Conservation (phyloP, 2,113 vertebrate genomes). For the Lamprotornis superbus region DNA sequence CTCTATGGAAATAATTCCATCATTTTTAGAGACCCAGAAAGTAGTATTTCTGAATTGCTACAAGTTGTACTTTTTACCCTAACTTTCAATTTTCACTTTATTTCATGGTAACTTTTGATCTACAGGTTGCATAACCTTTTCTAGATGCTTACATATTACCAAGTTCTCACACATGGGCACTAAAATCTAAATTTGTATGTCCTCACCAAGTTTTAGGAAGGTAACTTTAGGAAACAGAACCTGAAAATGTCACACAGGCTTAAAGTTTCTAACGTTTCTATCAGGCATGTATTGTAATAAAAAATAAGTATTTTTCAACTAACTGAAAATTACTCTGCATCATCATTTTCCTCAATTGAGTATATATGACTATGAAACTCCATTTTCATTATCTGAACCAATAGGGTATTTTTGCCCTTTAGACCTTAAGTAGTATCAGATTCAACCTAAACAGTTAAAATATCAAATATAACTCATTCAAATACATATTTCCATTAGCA, state of each 20-base stretch:
- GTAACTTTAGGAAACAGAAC: neutral
- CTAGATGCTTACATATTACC: neutral
- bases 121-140: neutral
- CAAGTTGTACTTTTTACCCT: neutral
- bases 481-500: neutral
- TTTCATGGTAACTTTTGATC: neutral
- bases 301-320: neutral
- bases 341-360: neutral
- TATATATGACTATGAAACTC: neutral
- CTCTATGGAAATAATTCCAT: neutral
- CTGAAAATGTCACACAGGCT: neutral
- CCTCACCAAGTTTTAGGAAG: neutral
- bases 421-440: neutral
- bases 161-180: neutral
- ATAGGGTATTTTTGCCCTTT: neutral
- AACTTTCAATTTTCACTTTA: neutral
- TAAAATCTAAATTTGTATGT: neutral
- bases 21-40: neutral
- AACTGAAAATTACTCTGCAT: neutral
- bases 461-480: neutral
- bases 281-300: neutral
- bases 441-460: neutral
- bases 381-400: neutral
- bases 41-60: neutral
- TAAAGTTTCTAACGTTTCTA: neutral